phyloP scores from a whole-genome alignment of 92 coral and sea anemone genomes.

The Porites rus region DNA sequence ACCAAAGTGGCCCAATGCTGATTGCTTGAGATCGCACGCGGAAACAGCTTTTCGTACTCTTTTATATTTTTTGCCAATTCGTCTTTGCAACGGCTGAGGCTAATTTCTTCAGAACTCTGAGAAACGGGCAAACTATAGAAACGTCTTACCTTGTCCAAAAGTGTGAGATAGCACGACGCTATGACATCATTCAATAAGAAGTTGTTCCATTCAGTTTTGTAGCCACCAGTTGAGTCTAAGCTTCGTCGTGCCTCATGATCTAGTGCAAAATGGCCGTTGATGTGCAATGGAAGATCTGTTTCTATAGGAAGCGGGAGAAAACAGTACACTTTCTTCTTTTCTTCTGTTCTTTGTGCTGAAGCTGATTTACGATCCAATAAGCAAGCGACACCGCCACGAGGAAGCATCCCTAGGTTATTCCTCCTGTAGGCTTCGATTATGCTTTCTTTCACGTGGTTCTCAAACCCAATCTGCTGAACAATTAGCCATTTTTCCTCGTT shows the following conservation, averaged over 20 bases:
- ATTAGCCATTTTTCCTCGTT: constrained; percentile 80
- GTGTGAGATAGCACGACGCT: constrained; percentile 72
- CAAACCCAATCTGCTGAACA: constrained; percentile 82
- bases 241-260: constrained; percentile 75
- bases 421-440: constrained; percentile 52
- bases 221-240: constrained; percentile 23
- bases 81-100: background rate
- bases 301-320: constrained; percentile 87
- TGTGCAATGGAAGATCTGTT: constrained; percentile 83
- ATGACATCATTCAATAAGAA: constrained; percentile 57
- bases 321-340: constrained; percentile 73
- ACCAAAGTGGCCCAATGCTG: constrained; percentile 66
- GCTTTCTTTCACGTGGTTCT: constrained; percentile 9
- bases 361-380: constrained; percentile 25
- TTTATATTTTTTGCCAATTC: constrained; percentile 7
- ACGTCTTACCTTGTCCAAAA: constrained; percentile 52
- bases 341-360: background rate
- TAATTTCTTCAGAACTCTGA: background rate
- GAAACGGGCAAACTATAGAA: constrained; percentile 14
- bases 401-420: constrained; percentile 81
- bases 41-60: constrained; percentile 65
- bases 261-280: constrained; percentile 89
- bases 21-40: constrained; percentile 31
- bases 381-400: constrained; percentile 92
- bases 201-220: constrained; percentile 74